Conservation (phyloP, 2,113 vertebrate species). For the Peromyscus polionotus region DNA sequence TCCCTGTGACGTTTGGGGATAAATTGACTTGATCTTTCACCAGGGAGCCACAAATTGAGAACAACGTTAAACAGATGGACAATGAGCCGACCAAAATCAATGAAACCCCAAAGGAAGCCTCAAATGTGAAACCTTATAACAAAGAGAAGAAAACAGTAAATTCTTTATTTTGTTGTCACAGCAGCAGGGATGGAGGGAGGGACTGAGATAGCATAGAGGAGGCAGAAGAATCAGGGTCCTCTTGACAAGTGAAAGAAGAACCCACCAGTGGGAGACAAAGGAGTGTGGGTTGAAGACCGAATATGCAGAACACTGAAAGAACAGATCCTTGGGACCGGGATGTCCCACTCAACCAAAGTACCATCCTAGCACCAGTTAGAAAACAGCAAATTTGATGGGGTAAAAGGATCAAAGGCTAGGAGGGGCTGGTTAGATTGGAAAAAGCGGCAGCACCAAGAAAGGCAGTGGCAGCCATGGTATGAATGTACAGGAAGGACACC, state of each 20-base stretch:
- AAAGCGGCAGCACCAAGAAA: background rate
- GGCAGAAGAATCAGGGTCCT: no score
- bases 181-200: no score
- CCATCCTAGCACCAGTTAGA: background rate
- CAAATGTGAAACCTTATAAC: no score
- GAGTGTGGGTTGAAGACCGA: no score
- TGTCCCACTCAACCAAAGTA: background rate
- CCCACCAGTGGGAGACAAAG: no score
- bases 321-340: no score
- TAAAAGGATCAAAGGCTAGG: background rate
- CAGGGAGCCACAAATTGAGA: background rate
- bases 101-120: background rate
- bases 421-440: background rate
- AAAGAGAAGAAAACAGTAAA: background rate
- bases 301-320: no score
- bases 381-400: background rate
- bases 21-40: background rate
- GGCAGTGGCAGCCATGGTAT: background rate
- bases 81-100: background rate
- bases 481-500: background rate
- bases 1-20: background rate
- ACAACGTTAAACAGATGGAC: background rate
- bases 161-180: no score
- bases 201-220: no score
- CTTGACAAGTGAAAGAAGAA: no score